Evolutionary conservation across 2,888 invertebrate species (phyloP), one percentile per base, ranked within the genome.

Genomic region (Scaptomyza reducta): DNA sequence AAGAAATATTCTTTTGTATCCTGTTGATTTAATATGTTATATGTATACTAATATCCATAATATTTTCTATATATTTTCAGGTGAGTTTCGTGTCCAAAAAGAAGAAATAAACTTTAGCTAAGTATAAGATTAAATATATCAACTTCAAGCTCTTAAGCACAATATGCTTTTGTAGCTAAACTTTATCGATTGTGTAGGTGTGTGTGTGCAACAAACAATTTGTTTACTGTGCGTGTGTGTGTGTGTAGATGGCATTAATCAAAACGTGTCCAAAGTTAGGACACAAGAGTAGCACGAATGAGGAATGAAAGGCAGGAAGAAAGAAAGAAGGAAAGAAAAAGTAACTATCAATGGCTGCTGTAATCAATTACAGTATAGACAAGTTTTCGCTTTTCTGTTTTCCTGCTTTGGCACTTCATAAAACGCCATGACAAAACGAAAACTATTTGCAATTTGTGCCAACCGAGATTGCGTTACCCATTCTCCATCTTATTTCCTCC

Each of bases 31-130:
- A 70, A 35, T 10, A 40, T 27, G 6, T 27, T 27, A 27, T 27
- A 35, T 35, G n/a, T 35, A 16, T 41, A 41, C 49, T 73, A 60
- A 68, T 31, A 33, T 27, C 2, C 1, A 25, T 10, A 40, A 6
- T 33, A 45, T 56, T 22, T 41, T 27, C n/a, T 44, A 44, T 75
- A 7, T 76, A 38, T 65, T 83, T 83, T 3, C 79, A 81, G 82
- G 82, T 82, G 63, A 82, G 82, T 79, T 62, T 18, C 22, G 2
- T 14, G 42, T 7, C 14, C 3, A 5, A 5, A 31, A 42, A 41
- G 3, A 31, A 22, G 1, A 31, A 31, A 33, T 13, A 7, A 57
- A 47, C 35, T 16, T n/a, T 45, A 72, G 76, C 29, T 76, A 62
- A 65, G 70, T 73, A 69, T 6, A 25, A 31, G 40, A 33, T 41